Evolutionary conservation across 2,888 invertebrate species (phyloP).

Genomic region (Chymomyza fuscimana): DNA sequence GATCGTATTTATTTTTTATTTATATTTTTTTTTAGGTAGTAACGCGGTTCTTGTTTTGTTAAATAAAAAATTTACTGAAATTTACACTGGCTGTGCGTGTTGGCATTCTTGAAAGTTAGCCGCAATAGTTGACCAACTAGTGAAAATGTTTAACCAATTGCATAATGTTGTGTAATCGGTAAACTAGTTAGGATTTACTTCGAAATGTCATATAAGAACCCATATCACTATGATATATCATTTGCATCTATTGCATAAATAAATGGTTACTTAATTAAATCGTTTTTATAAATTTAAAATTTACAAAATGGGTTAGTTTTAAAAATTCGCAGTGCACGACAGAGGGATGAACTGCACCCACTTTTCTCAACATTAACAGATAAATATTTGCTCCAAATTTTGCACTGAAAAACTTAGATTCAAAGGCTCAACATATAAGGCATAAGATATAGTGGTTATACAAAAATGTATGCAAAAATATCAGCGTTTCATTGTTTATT

Average conservation of each 20-base stretch:
- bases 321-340: no score
- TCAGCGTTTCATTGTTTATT: no score
- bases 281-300: no score
- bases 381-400: no score
- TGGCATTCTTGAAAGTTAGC: constrained; percentile 46
- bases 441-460: no score
- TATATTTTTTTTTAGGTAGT: background rate
- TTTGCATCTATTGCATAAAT: background rate
- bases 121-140: constrained; percentile 15
- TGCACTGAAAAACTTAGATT: no score
- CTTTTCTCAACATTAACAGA: no score
- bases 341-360: no score
- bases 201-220: background rate
- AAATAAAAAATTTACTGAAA: constrained; percentile 34
- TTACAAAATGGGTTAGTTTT: no score
- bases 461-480: no score
- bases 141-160: constrained; percentile 54
- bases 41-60: constrained; percentile 27
- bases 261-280: background rate
- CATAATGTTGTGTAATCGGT: constrained; percentile 52
- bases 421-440: no score
- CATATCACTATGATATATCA: background rate
- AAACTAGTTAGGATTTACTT: constrained; percentile 31
- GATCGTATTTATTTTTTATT: constrained; percentile 29
- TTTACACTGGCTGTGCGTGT: constrained; percentile 42